Conservation (phyloP, 1,140 invertebrate species). For the Scaptomyza hsui region DNA sequence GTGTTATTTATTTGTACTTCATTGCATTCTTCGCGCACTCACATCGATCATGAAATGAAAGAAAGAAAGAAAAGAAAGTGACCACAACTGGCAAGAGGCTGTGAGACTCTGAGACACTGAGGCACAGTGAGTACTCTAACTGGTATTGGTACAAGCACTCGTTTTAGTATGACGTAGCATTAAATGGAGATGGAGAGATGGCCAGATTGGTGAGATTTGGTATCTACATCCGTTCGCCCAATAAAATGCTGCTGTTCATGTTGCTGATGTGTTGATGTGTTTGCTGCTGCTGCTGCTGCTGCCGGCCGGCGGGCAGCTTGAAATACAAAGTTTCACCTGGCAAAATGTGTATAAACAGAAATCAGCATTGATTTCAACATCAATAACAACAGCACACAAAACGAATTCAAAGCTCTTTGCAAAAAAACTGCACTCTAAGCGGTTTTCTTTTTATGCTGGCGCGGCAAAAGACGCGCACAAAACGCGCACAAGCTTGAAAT, state of each 20-base stretch:
- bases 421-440: slow-evolving; percentile 20
- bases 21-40: slow-evolving; percentile 45
- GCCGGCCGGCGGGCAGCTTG: slow-evolving; percentile 27
- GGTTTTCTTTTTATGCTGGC: slow-evolving; percentile 30
- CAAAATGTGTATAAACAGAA: slow-evolving; percentile 41
- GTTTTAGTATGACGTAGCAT: slow-evolving; percentile 24
- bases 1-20: slow-evolving; percentile 28
- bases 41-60: slow-evolving; percentile 40
- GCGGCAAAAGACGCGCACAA: slow-evolving; percentile 37
- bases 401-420: slow-evolving; percentile 20
- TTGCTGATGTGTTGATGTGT: slow-evolving; percentile 22
- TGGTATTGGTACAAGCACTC: slow-evolving; percentile 28
- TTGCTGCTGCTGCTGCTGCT: slow-evolving; percentile 9
- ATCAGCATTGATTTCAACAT: slow-evolving; percentile 29
- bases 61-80: slow-evolving; percentile 51
- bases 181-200: slow-evolving; percentile 10
- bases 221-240: slow-evolving; percentile 43
- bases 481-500: slow-evolving; percentile 29
- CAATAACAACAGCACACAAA: slow-evolving; percentile 23
- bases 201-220: slow-evolving; percentile 16
- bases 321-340: slow-evolving; percentile 64
- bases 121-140: slow-evolving; percentile 23
- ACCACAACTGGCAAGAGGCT: slow-evolving; percentile 24
- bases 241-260: slow-evolving; percentile 6
- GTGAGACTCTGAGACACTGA: slow-evolving; percentile 17